phyloP scores from a whole-genome alignment of 2,888 invertebrate genomes.

The Encarsia formosa region DNA sequence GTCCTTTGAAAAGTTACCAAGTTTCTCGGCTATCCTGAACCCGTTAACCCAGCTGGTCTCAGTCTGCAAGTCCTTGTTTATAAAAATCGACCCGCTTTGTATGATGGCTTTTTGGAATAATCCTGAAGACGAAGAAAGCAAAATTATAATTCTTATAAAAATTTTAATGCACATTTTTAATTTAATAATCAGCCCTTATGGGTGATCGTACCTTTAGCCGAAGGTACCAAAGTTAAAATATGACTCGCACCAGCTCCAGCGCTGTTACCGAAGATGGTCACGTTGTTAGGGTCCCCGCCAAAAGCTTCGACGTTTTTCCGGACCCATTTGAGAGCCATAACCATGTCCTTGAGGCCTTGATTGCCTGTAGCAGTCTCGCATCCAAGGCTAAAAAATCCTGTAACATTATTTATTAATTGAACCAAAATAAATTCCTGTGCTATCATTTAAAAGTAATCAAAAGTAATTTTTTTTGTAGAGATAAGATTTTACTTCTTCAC shows the following conservation, averaged over 20 bases:
- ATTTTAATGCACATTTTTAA: too few species aligned
- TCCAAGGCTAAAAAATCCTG: constrained; percentile 38
- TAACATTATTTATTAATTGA: too few species aligned
- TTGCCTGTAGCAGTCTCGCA: constrained; percentile 36
- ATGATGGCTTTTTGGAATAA: constrained; percentile 40
- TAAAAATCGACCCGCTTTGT: constrained; percentile 31
- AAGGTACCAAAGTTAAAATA: constrained; percentile 31
- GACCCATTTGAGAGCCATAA: constrained; percentile 37
- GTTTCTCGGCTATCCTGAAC: constrained; percentile 25
- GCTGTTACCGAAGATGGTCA: constrained; percentile 38
- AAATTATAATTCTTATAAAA: too few species aligned
- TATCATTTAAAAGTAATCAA: too few species aligned
- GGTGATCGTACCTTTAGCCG: constrained; percentile 35
- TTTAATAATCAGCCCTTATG: too few species aligned
- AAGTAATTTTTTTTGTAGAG: too few species aligned
- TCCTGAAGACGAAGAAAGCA: too few species aligned
- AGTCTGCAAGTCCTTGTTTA: constrained; percentile 17
- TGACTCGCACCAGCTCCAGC: constrained; percentile 32
- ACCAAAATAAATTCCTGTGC: too few species aligned
- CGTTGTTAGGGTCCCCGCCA: constrained; percentile 37
- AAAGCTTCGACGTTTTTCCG: constrained; percentile 37
- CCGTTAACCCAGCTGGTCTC: not conserved
- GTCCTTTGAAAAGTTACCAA: constrained; percentile 32
- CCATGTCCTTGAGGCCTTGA: constrained; percentile 37
- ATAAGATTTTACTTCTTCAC: too few species aligned